Base-by-base conservation (phyloP, 2,888 invertebrate species). In the Sinopyrophorus schimmeli region DNA sequence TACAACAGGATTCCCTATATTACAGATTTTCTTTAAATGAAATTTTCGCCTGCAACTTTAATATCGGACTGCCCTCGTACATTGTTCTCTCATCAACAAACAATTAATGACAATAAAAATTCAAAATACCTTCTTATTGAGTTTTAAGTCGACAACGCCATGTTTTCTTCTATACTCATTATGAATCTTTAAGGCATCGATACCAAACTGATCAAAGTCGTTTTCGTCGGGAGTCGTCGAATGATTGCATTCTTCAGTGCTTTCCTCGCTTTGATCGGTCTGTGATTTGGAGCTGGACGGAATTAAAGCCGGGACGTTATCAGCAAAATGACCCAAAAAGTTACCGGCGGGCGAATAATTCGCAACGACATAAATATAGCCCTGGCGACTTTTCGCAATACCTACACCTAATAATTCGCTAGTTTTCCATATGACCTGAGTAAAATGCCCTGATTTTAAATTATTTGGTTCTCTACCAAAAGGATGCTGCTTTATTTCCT, bases 271-370 rank as follows among this genome's bases (percentile, higher is more conserved):
- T 18, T 5, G 35, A 15, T 26, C 47, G 48, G 55, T 43, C 65
- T 59, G 65, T 3, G 63, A 61, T 14, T 38, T 27, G 1, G n/a
- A 12, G 0, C 11, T 57, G 55, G 63, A 39, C 53, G 59, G n/a
- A 5, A 42, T 4, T 5, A 49, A 14, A 20, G 86, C 83, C 7
- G 80, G 83, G 6, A 91, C 90, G 69, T 90, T 89, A 15, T 79
- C 80, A 9, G 80, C 76, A 64, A 86, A 92, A 62, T 84, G 82
- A 1, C 87, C 88, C 27, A 85, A 77, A 57, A 87, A 84, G 71
- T 96, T 96, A 1, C 95, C 96, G 0, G 94, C 87, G 0, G 96
- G 96, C 61, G 81, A 82, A 70, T 96, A 96, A 71, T 92, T 89
- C 20, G 89, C 91, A 1, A 96, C 95, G 0, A 95, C 92, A 69